Percentiles rank a stretch among this genome's conserved stretches.
Evolutionary conservation across 2,113 vertebrate genomes (phyloP).

Genomic region (Phyllostomus hastatus): DNA sequence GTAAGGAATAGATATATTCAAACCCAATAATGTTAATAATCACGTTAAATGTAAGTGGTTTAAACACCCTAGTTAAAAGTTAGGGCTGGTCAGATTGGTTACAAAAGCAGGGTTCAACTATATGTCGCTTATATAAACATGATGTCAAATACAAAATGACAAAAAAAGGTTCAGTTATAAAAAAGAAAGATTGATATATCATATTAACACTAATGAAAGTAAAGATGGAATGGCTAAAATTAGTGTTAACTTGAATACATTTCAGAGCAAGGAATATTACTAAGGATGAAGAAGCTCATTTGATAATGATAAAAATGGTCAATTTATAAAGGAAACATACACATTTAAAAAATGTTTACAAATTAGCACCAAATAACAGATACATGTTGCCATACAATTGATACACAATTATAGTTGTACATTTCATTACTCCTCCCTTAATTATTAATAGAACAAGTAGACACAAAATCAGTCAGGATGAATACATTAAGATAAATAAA

Average conservation of each 20-base stretch:
- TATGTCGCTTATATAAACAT: background rate
- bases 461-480: background rate
- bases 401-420: background rate
- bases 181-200: background rate
- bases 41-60: background rate
- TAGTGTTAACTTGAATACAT: background rate
- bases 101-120: background rate
- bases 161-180: background rate
- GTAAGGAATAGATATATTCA: background rate
- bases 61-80: background rate
- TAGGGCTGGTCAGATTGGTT: background rate
- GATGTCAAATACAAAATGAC: background rate
- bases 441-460: background rate
- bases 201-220: background rate
- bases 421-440: background rate
- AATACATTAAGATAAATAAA: background rate
- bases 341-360: background rate
- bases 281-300: background rate
- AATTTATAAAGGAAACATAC: background rate
- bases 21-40: background rate
- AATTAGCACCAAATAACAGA: background rate
- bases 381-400: background rate
- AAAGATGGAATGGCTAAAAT: background rate
- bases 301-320: background rate
- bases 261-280: background rate